Conservation (phyloP, 2,888 invertebrate species). For the Spialia ferax region DNA sequence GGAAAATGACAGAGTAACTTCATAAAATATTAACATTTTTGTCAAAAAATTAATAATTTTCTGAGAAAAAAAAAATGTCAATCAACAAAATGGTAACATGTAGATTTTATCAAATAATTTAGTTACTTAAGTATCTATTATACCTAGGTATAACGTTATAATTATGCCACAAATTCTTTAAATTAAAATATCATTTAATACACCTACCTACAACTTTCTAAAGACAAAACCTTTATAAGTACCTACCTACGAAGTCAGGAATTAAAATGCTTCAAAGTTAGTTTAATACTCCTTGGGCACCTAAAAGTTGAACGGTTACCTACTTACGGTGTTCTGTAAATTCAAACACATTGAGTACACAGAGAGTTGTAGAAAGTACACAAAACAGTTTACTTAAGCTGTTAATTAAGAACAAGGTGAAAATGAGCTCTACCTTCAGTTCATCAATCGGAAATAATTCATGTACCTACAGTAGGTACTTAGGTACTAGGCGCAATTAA, state of each 20-base stretch:
- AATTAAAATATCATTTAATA: too few species aligned
- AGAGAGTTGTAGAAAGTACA: constrained; percentile 23
- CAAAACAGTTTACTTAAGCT: constrained; percentile 25
- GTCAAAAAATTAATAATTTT: too few species aligned
- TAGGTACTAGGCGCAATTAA: neutral
- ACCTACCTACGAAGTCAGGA: neutral
- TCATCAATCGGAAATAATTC: constrained; percentile 33
- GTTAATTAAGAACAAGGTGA: constrained; percentile 37
- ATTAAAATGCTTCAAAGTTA: neutral
- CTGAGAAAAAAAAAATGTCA: too few species aligned
- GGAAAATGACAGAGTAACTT: neutral
- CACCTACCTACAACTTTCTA: too few species aligned
- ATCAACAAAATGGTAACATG: too few species aligned
- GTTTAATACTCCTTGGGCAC: neutral
- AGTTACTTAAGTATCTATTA: too few species aligned
- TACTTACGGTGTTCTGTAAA: constrained; percentile 9
- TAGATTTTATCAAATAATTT: too few species aligned
- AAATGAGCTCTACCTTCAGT: constrained; percentile 14
- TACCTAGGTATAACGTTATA: too few species aligned
- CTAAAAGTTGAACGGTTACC: constrained; percentile 9
- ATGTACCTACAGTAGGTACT: too few species aligned
- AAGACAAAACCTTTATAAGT: neutral
- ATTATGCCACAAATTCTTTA: too few species aligned
- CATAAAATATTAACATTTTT: too few species aligned
- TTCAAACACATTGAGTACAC: constrained; percentile 22